phyloP scores from a whole-genome alignment of 2,888 invertebrate species.

The Erpobdella octoculata region DNA sequence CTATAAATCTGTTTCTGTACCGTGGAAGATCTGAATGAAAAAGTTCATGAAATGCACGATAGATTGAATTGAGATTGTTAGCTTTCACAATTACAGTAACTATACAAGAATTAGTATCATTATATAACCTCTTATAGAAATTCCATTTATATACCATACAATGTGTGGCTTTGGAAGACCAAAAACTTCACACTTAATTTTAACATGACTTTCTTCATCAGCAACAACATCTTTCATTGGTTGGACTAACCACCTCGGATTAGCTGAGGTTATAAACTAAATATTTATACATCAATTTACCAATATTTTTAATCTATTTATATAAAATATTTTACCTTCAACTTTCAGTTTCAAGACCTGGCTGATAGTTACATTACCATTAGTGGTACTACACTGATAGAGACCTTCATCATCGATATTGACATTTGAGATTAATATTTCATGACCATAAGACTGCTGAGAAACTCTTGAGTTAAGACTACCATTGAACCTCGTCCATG shows the following conservation, averaged over 20 bases:
- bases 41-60: not conserved
- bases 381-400: slow-evolving; percentile 69
- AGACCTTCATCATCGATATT: slow-evolving; percentile 70
- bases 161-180: slow-evolving; percentile 1
- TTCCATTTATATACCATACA: slow-evolving; percentile 14
- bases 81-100: not conserved
- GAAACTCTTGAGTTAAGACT: slow-evolving; percentile 87
- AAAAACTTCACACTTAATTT: slow-evolving; percentile 10
- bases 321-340: not conserved
- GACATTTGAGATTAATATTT: slow-evolving; percentile 56
- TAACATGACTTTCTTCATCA: not conserved
- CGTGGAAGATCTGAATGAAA: slow-evolving; percentile 13
- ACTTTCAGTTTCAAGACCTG: slow-evolving; percentile 11
- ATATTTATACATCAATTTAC: not conserved
- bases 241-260: not conserved
- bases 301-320: no score
- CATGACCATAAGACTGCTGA: slow-evolving; percentile 94
- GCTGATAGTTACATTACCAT: not conserved
- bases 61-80: not conserved
- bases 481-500: slow-evolving; percentile 90
- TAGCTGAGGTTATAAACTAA: not conserved
- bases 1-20: not conserved
- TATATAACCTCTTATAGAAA: not conserved
- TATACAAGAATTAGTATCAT: no score
- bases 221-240: not conserved